phyloP scores from a whole-genome alignment of 2,113 vertebrate genomes.

The Paratilapia polleni region DNA sequence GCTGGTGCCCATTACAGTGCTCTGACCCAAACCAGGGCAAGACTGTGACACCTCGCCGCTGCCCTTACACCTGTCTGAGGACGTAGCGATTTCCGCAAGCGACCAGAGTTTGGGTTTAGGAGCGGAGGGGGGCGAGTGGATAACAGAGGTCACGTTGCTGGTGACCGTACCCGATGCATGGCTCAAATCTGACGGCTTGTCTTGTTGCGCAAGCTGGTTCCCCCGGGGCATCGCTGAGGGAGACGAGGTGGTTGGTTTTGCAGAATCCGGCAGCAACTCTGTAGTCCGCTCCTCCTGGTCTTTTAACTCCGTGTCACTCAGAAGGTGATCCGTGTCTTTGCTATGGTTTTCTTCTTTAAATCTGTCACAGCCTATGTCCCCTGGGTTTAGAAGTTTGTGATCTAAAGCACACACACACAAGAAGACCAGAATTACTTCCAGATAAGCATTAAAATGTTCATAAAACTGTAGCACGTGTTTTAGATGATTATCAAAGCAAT shows the following conservation, averaged over 20 bases:
- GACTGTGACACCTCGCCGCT: slow-evolving; percentile 74
- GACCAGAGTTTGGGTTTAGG: slow-evolving; percentile 98
- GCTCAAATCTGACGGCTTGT: slow-evolving; percentile 78
- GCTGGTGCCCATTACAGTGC: slow-evolving; percentile 76
- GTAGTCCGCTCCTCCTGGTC: slow-evolving; percentile 86
- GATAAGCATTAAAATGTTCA: slow-evolving; percentile 33
- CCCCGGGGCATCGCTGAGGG: slow-evolving; percentile 77
- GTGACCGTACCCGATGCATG: slow-evolving; percentile 66
- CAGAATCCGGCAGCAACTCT: slow-evolving; percentile 79
- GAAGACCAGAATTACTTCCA: slow-evolving; percentile 46
- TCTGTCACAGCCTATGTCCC: slow-evolving; percentile 81
- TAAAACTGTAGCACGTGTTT: slow-evolving; percentile 6
- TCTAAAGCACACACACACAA: slow-evolving; percentile 68
- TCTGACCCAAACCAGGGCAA: slow-evolving; percentile 74
- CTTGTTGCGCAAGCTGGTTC: slow-evolving; percentile 75
- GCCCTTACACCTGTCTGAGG: slow-evolving; percentile 93
- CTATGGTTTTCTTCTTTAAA: slow-evolving; percentile 82
- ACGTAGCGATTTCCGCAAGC: slow-evolving; percentile 94
- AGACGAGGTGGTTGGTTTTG: slow-evolving; percentile 83
- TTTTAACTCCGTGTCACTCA: slow-evolving; percentile 94
- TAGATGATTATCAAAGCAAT: neutral
- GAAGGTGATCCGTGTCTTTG: slow-evolving; percentile 82
- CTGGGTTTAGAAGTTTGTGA: slow-evolving; percentile 81
- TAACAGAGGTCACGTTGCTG: slow-evolving; percentile 89
- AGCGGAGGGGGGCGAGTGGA: slow-evolving; percentile 89